phyloP scores from a whole-genome alignment of 2,113 vertebrate genomes.

The Tenebrosternarchus preto region DNA sequence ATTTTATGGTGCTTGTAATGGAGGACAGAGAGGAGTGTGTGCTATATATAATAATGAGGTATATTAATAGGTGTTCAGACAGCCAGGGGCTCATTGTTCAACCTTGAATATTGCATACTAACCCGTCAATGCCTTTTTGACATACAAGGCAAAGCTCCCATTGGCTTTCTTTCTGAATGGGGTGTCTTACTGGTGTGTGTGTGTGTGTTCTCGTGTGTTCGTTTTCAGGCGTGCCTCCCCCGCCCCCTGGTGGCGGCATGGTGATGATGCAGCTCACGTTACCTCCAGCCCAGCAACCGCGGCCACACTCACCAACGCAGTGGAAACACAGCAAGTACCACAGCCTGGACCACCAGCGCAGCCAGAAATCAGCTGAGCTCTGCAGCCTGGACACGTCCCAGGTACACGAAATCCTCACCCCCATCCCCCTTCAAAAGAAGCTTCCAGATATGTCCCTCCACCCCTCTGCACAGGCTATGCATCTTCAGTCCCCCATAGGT shows the following conservation, averaged over 20 bases:
- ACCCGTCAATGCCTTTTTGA: neutral
- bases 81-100: neutral
- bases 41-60: neutral
- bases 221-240: conserved; percentile 60
- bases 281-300: conserved; percentile 83
- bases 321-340: conserved; percentile 90
- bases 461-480: too few species aligned
- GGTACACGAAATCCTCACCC: neutral
- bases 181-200: neutral
- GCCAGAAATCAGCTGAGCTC: conserved; percentile 80
- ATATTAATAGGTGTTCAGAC: neutral
- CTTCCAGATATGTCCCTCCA: too few species aligned
- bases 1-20: neutral
- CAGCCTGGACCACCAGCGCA: conserved; percentile 83
- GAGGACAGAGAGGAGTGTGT: neutral
- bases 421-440: too few species aligned
- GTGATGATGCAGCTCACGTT: conserved; percentile 93
- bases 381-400: conserved; percentile 51
- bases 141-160: neutral
- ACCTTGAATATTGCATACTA: neutral
- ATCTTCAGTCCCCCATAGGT: too few species aligned
- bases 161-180: neutral
- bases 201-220: conserved; percentile 42
- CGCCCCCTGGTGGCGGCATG: conserved; percentile 79
- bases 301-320: conserved; percentile 85